Percentiles rank a stretch among this genome's conserved stretches.
These are phyloP conservation scores for Parambassis ranga DNA, from an alignment of 2,797 vertebrate species.

Conservation along the genomic window DNA sequence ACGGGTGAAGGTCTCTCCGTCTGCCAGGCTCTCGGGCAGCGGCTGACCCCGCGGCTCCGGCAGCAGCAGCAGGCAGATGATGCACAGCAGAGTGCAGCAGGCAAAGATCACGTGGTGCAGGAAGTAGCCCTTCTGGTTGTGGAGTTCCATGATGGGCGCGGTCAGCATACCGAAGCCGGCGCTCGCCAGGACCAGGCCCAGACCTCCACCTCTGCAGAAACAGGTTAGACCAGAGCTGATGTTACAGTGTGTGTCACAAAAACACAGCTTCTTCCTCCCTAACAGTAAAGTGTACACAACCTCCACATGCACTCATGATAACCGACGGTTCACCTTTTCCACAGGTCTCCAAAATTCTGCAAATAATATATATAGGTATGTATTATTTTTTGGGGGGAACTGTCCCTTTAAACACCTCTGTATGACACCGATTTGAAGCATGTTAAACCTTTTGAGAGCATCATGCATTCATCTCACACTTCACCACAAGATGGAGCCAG, in stretches of 20 bases:
- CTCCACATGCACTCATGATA: too few species aligned
- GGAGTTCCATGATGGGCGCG: slow-evolving; percentile 95
- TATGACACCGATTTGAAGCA: too few species aligned
- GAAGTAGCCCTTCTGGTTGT: slow-evolving; percentile 98
- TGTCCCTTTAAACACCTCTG: not conserved
- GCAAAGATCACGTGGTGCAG: slow-evolving; percentile 96
- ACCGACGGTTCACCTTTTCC: too few species aligned
- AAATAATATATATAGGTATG: too few species aligned
- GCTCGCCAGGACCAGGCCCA: slow-evolving; percentile 92
- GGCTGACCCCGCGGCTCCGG: slow-evolving; percentile 91
- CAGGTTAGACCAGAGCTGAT: not conserved
- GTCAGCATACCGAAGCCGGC: slow-evolving; percentile 95
- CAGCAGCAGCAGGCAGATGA: slow-evolving; percentile 96
- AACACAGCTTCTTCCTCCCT: too few species aligned
- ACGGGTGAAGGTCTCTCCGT: slow-evolving; percentile 92
- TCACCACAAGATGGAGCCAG: slow-evolving; percentile 45
- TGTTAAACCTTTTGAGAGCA: too few species aligned
- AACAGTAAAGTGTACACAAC: too few species aligned
- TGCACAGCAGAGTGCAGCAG: slow-evolving; percentile 96
- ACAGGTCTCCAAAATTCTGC: too few species aligned
- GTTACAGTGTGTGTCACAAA: too few species aligned
- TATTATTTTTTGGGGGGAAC: too few species aligned
- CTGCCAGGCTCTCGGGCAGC: slow-evolving; percentile 91
- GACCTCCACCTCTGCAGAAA: slow-evolving; percentile 85
- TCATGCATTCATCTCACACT: not conserved